Evolutionary conservation across 2,888 invertebrate genomes (phyloP).

Genomic region (Orchesellides sinensis): DNA sequence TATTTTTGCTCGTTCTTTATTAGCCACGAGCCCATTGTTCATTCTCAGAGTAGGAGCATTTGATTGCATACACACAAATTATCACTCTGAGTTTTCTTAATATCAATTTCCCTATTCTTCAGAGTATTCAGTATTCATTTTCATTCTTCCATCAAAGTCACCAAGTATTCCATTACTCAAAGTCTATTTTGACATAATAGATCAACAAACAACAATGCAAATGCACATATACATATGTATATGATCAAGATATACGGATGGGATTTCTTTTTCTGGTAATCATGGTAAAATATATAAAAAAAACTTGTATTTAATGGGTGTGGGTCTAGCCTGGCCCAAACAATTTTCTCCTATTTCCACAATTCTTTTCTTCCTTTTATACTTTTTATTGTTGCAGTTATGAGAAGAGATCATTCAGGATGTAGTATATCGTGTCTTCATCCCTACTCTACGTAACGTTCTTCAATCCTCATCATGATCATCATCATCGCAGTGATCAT

Average conservation of each 20-base stretch:
- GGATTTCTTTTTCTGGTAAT: background rate
- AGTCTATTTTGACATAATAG: background rate
- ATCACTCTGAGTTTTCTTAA: too few species aligned
- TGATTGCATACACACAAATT: background rate
- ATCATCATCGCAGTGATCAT: slow-evolving; percentile 39
- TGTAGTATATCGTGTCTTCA: too few species aligned
- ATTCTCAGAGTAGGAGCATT: background rate
- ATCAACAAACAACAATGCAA: background rate
- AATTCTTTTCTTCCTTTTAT: background rate
- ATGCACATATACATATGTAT: too few species aligned
- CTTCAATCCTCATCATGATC: slow-evolving; percentile 14
- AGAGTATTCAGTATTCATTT: slow-evolving; percentile 1
- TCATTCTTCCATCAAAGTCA: slow-evolving; percentile 30
- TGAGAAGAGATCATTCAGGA: slow-evolving; percentile 48
- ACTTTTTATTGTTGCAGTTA: slow-evolving; percentile 20
- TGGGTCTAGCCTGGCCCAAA: slow-evolving; percentile 40
- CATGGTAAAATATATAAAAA: too few species aligned
- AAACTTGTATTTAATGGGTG: too few species aligned
- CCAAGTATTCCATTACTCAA: background rate
- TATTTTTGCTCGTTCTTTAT: too few species aligned
- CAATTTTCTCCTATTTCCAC: slow-evolving; percentile 29
- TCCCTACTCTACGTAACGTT: slow-evolving; percentile 34
- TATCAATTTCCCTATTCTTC: slow-evolving; percentile 11
- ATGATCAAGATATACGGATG: too few species aligned
- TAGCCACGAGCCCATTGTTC: slow-evolving; percentile 5